These are phyloP conservation scores for Drosophila grimshawi DNA, from an alignment of 1,140 invertebrate species.

Conservation along the genomic window DNA sequence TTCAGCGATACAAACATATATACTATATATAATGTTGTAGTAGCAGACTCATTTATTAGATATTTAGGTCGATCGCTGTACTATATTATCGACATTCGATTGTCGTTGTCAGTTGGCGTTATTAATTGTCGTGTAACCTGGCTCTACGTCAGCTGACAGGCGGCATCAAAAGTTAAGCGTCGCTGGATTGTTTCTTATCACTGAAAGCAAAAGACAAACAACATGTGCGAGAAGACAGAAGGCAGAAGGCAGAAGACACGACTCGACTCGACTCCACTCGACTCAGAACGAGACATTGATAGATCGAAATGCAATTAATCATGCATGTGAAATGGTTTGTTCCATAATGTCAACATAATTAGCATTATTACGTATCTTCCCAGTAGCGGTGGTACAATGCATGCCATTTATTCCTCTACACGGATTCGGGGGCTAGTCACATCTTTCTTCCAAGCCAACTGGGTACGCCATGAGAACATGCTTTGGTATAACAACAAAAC, in stretches of 20 bases:
- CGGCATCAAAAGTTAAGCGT: conserved; percentile 43
- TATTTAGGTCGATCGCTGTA: conserved; percentile 42
- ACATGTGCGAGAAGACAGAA: not conserved
- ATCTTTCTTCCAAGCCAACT: not conserved
- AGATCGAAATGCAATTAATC: conserved; percentile 77
- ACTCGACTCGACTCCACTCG: not conserved
- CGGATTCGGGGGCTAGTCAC: not conserved
- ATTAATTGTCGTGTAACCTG: conserved; percentile 65
- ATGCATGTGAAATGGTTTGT: conserved; percentile 46
- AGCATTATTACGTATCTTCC: conserved; percentile 56
- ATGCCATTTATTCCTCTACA: conserved; percentile 4
- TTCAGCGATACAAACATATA: conserved; percentile 3
- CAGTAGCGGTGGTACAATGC: conserved; percentile 10
- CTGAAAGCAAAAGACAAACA: conserved; percentile 12
- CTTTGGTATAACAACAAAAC: not conserved
- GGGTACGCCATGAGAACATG: conserved; percentile 19
- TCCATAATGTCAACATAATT: conserved; percentile 68
- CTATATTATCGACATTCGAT: conserved; percentile 43
- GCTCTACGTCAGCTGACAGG: conserved; percentile 32
- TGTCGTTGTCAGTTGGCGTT: conserved; percentile 31
- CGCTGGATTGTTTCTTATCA: conserved; percentile 32
- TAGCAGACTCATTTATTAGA: conserved; percentile 1
- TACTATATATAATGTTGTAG: conserved; percentile 1
- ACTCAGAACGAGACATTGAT: conserved; percentile 52
- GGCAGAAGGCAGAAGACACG: conserved; percentile 8